A percentile compares a stretch with the other conserved stretches of the same genome.
Evolutionary conservation across 2,797 vertebrate species (phyloP).

Genomic region (Neosilurus mollespiculum): DNA sequence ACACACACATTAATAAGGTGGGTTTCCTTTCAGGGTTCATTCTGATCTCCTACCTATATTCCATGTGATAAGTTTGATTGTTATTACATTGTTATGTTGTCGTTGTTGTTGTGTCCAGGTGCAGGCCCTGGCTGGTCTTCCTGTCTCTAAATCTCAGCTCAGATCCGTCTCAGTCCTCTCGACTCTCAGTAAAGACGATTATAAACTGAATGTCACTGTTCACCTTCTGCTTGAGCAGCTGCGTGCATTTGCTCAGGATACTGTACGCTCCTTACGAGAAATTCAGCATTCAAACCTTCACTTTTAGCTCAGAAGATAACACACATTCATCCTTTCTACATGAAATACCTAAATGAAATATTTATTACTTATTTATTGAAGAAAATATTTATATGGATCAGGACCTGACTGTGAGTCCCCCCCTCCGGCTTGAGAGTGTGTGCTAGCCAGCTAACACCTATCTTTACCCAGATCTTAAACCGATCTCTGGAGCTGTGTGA

Average conservation of each 20-base stretch:
- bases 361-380: too few species aligned
- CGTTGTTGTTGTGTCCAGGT: constrained; percentile 56
- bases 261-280: constrained; percentile 64
- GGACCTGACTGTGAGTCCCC: too few species aligned
- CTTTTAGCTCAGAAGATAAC: background rate
- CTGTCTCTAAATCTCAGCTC: constrained; percentile 2
- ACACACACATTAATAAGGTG: constrained; percentile 65
- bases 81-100: background rate
- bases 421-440: too few species aligned
- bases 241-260: constrained; percentile 64
- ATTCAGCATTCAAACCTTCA: background rate
- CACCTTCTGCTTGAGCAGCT: constrained; percentile 66
- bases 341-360: too few species aligned
- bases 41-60: background rate
- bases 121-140: constrained; percentile 33
- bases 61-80: too few species aligned
- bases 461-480: too few species aligned
- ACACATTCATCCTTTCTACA: too few species aligned
- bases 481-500: too few species aligned
- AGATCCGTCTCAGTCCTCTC: constrained; percentile 30
- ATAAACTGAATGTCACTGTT: constrained; percentile 56
- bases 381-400: too few species aligned
- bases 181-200: constrained; percentile 50
- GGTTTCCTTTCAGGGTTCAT: background rate
- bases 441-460: too few species aligned